These are phyloP conservation scores for Monodelphis domestica DNA, from an alignment of 2,797 vertebrate species.

Conservation along the genomic window DNA sequence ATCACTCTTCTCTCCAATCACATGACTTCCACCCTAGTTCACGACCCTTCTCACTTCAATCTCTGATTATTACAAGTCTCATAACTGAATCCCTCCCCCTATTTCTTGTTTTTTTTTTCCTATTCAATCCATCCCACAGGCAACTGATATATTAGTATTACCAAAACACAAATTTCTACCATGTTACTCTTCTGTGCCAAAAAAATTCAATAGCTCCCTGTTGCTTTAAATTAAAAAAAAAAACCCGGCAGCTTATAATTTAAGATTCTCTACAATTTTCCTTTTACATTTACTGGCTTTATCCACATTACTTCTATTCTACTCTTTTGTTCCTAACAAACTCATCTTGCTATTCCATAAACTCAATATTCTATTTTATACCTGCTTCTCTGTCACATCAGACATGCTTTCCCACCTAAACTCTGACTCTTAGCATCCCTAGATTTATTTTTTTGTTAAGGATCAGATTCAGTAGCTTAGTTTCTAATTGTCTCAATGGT, in stretches of 20 bases:
- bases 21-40: not conserved
- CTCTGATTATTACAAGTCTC: not conserved
- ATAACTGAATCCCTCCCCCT: not conserved
- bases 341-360: not conserved
- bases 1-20: not conserved
- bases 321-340: not conserved
- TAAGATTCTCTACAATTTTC: not conserved
- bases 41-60: not conserved
- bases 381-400: not conserved
- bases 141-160: not conserved
- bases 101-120: not conserved
- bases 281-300: not conserved
- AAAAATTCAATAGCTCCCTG: not conserved
- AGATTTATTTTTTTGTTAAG: not conserved
- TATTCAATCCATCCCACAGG: not conserved
- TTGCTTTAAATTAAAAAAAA: not conserved
- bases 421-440: not conserved
- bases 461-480: not conserved
- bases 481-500: not conserved
- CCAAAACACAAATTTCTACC: not conserved
- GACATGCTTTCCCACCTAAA: not conserved
- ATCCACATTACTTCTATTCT: not conserved
- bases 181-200: not conserved
- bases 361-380: not conserved
- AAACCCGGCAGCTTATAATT: not conserved